Conservation (phyloP, 1,140 invertebrate genomes). For the Pogonus chalceus region DNA sequence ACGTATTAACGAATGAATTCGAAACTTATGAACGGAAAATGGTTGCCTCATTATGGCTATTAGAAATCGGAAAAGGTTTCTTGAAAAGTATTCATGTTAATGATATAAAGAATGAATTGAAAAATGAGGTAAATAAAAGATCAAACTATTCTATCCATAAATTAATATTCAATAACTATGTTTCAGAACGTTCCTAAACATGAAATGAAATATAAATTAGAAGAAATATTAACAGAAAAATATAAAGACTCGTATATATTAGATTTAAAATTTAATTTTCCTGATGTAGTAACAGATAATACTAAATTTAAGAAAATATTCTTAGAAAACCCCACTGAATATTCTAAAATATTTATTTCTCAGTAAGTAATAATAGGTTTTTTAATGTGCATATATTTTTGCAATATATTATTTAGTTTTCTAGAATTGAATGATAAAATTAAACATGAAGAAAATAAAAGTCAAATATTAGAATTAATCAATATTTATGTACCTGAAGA, state of each 20-base stretch:
- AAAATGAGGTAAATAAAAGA: slow-evolving; percentile 1
- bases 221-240: slow-evolving; percentile 1
- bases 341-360: slow-evolving; percentile 10
- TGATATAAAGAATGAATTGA: not conserved
- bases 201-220: slow-evolving; percentile 11
- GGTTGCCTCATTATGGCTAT: slow-evolving; percentile 21
- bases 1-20: not conserved
- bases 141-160: not conserved
- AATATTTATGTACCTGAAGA: not conserved
- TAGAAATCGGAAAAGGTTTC: slow-evolving; percentile 16
- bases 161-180: slow-evolving; percentile 9
- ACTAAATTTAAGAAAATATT: slow-evolving; percentile 11
- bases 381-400: not conserved
- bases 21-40: slow-evolving; percentile 5
- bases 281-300: not conserved
- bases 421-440: not conserved
- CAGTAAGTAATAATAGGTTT: slow-evolving; percentile 6
- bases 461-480: not conserved
- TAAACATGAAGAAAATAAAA: not conserved
- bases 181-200: slow-evolving; percentile 7
- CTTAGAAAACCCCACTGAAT: slow-evolving; percentile 9
- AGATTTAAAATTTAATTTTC: not conserved
- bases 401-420: not conserved
- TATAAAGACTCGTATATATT: not conserved
- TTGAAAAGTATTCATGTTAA: not conserved